phyloP scores from a whole-genome alignment of 2,113 vertebrate species.

The Eretmochelys imbricata region DNA sequence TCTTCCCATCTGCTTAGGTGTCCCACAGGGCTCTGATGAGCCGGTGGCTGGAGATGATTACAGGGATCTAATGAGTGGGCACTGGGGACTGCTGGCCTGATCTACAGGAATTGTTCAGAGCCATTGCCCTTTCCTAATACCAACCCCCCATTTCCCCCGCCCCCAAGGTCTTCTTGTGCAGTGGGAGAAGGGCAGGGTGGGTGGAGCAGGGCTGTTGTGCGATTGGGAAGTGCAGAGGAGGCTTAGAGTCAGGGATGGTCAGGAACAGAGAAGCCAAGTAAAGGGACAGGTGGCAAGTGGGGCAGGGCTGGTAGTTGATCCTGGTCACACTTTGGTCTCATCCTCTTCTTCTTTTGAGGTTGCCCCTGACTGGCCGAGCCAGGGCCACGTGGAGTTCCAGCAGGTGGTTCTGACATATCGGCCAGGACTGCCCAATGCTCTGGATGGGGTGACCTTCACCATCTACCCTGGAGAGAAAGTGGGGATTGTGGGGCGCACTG shows the following conservation, averaged over 20 bases:
- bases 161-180: not conserved
- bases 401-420: conserved; percentile 86
- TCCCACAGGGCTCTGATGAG: not conserved
- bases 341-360: conserved; percentile 72
- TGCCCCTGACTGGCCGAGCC: conserved; percentile 84
- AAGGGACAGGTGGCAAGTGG: not conserved
- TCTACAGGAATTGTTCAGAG: not conserved
- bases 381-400: conserved; percentile 87
- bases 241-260: not conserved
- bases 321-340: not conserved
- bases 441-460: conserved; percentile 87
- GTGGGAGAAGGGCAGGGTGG: not conserved
- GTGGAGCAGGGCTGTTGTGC: not conserved
- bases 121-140: not conserved
- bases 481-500: conserved; percentile 94
- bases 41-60: not conserved
- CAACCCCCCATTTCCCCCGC: rapidly evolving
- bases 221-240: not conserved
- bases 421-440: conserved; percentile 88
- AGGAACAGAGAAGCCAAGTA: not conserved
- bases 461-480: conserved; percentile 91
- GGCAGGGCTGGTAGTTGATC: not conserved
- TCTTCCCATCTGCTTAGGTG: not conserved
- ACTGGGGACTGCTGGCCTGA: not conserved
- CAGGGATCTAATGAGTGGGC: not conserved